These are phyloP conservation scores for Cirrhinus mrigala DNA, from an alignment of 2,797 vertebrate species.

Conservation along the genomic window DNA sequence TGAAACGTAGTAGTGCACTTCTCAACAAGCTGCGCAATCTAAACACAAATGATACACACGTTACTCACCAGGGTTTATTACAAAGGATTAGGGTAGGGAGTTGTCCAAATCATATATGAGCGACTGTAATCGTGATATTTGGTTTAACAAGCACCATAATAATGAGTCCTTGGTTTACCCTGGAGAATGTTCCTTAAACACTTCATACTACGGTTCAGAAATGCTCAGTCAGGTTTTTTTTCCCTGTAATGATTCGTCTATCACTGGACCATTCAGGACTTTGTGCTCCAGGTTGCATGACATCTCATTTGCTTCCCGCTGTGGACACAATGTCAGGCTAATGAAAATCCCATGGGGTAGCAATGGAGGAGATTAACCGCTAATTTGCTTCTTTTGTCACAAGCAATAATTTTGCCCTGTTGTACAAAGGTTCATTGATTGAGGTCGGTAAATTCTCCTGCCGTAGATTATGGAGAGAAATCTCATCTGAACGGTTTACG, in stretches of 20 bases:
- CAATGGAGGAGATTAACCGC: slow-evolving; percentile 41
- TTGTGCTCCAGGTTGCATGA: slow-evolving; percentile 39
- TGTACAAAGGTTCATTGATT: slow-evolving; percentile 49
- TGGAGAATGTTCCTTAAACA: neutral
- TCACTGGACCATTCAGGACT: slow-evolving; percentile 33
- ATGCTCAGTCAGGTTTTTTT: slow-evolving; percentile 3
- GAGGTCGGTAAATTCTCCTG: slow-evolving; percentile 32
- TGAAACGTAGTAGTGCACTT: neutral
- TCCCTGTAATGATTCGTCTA: slow-evolving; percentile 34
- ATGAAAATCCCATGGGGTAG: slow-evolving; percentile 42
- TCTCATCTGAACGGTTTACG: neutral
- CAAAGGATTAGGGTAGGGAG: neutral
- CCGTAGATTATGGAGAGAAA: neutral
- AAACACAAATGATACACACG: neutral
- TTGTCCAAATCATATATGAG: slow-evolving; percentile 1
- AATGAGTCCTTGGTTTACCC: neutral
- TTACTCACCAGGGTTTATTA: neutral
- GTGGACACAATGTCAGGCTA: slow-evolving; percentile 50
- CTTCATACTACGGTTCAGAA: neutral
- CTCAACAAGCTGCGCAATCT: neutral
- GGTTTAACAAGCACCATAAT: neutral
- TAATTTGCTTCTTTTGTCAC: slow-evolving; percentile 43
- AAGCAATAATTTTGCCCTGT: slow-evolving; percentile 31
- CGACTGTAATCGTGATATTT: neutral
- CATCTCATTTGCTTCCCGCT: slow-evolving; percentile 51